Evolutionary conservation across 2,888 invertebrate genomes (phyloP), one percentile per base, ranked within the genome.

Genomic region (Apamea crenata): DNA sequence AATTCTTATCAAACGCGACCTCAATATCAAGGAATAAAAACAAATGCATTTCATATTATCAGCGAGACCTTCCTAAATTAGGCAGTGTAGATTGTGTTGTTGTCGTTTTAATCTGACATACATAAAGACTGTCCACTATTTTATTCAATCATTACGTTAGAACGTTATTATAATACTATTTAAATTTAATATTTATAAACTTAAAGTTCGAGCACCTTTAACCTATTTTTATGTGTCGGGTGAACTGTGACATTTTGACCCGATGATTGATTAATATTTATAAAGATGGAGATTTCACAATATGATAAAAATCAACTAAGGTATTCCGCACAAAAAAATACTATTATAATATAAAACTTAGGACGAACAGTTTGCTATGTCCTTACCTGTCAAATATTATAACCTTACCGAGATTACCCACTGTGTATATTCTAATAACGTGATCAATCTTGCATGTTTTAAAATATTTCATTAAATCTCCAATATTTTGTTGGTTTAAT

Each of bases 1-100:
- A 94, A 90, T 89, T 90, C 87, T 91, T 96, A 96, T 96, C 96
- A 93, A 88, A 85, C 85, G 83, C 90, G 93, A 93, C 95, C 95
- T 96, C 92, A 93, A 93, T 89, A 86, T 81, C 68, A 82, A 85
- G 85, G 82, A 87, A 85, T 90, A 81, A 90, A 92, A 92, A 93
- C 94, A 93, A 94, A 93, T 95, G 95, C 94, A 94, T 91, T 91
- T 89, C 92, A 66, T 75, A 89, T 93, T 95, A 95, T 95, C 94
- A 18, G 82, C 53, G 61, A 85, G 93, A 91, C 95, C 95, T 95
- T 96, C 93, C 84, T 87, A 87, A 89, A 93, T 91, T 88, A 82
- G 88, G 82, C 85, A 86, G 84, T 87, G 82, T 80, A 79, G 83
- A 88, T 89, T 87, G 87, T 76, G 56, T 66, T 82, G 56, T 74